Conservation (phyloP, 2,888 invertebrate species). For the Caenorhabditis wallacei region DNA sequence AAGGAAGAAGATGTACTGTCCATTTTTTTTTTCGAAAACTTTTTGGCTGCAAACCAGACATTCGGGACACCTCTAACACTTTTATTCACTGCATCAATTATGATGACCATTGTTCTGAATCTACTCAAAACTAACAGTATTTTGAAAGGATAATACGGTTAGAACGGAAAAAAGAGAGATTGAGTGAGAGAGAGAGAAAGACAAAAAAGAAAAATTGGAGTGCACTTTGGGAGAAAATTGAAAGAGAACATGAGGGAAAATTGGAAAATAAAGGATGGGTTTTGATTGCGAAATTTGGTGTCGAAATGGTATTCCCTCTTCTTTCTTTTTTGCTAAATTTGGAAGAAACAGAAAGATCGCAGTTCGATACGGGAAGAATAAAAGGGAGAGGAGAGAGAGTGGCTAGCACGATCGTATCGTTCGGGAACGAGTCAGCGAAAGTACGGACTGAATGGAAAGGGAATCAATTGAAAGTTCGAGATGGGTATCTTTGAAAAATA, state of each 20-base stretch:
- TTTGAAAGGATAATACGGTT: slow-evolving; percentile 36
- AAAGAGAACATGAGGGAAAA: background rate
- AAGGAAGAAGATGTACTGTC: slow-evolving; percentile 21
- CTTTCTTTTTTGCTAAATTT: background rate
- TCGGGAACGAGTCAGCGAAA: slow-evolving; percentile 49
- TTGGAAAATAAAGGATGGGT: slow-evolving; percentile 1
- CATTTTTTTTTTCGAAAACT: slow-evolving; percentile 41
- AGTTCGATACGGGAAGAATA: slow-evolving; percentile 34
- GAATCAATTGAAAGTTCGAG: slow-evolving; percentile 23
- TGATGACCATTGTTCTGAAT: slow-evolving; percentile 18
- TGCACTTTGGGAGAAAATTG: slow-evolving; percentile 42
- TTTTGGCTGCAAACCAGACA: slow-evolving; percentile 39
- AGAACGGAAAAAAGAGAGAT: slow-evolving; percentile 24
- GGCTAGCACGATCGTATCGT: slow-evolving; percentile 50
- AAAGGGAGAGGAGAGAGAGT: slow-evolving; percentile 45
- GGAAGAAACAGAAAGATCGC: slow-evolving; percentile 29
- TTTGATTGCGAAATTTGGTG: slow-evolving; percentile 53
- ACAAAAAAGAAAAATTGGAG: slow-evolving; percentile 15
- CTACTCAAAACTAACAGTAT: slow-evolving; percentile 7
- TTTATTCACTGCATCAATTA: background rate
- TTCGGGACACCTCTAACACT: slow-evolving; percentile 3
- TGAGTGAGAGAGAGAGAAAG: slow-evolving; percentile 6
- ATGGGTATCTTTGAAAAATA: slow-evolving; percentile 15
- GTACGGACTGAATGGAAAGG: slow-evolving; percentile 26
- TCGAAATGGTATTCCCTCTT: slow-evolving; percentile 33